phyloP scores from a whole-genome alignment of 2,888 invertebrate species.

The Pachymerium ferrugineum region DNA sequence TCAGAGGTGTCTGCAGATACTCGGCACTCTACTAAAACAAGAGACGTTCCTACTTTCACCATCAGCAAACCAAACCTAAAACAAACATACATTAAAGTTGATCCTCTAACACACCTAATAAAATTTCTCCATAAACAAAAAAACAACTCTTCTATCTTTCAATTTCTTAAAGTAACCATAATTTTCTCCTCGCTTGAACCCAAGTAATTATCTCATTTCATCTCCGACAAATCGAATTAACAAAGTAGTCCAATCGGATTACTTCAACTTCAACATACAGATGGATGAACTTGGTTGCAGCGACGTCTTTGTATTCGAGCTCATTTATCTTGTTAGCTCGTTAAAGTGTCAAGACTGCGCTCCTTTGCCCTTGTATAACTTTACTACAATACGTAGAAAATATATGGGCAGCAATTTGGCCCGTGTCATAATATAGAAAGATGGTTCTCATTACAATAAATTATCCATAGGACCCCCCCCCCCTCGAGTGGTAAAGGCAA shows the following conservation, averaged over 20 bases:
- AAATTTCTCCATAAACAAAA: no score
- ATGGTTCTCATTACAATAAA: slow-evolving; percentile 15
- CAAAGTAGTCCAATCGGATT: slow-evolving; percentile 15
- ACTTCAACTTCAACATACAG: not conserved
- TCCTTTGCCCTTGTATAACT: slow-evolving; percentile 7
- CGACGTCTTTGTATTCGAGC: slow-evolving; percentile 17
- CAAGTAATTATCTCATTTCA: slow-evolving; percentile 15
- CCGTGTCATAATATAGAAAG: slow-evolving; percentile 22
- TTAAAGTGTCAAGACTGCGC: slow-evolving; percentile 14
- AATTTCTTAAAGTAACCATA: no score
- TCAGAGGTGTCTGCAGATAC: slow-evolving; percentile 20
- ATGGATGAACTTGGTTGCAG: not conserved
- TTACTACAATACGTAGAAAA: not conserved
- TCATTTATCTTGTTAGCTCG: slow-evolving; percentile 12
- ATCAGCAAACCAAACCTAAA: slow-evolving; percentile 9
- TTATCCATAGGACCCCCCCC: not conserved
- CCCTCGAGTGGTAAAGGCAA: not conserved
- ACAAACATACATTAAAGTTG: slow-evolving; percentile 11
- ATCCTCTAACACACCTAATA: not conserved
- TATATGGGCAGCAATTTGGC: slow-evolving; percentile 27
- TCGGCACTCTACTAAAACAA: slow-evolving; percentile 22
- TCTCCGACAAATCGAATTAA: no score
- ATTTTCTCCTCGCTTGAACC: no score
- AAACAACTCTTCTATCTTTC: no score
- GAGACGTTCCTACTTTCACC: slow-evolving; percentile 11